These are phyloP conservation scores for Aurelia aurita complex sp. Pacific DNA, from an alignment of 30 jellyfish, hydroid and myxozoan genomes.

Conservation along the genomic window DNA sequence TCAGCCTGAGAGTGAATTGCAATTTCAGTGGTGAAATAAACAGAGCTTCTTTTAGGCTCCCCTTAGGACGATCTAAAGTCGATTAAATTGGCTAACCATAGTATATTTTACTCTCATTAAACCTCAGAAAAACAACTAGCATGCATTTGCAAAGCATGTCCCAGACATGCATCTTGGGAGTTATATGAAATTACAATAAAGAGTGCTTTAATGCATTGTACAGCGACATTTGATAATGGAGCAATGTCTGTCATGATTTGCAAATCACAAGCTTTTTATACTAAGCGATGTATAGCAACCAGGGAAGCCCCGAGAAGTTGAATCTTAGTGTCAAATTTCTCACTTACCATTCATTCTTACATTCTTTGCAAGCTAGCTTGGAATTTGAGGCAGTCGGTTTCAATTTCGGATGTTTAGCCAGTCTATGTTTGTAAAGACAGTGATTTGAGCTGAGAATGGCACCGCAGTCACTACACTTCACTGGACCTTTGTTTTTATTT, in stretches of 20 bases:
- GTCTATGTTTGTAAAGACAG: constrained; percentile 11
- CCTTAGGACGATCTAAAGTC: background rate
- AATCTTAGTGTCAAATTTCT: background rate
- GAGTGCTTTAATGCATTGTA: background rate
- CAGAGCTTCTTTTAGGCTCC: background rate
- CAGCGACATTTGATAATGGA: background rate
- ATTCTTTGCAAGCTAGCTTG: constrained; percentile 9
- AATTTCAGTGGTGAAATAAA: background rate
- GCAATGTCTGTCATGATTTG: background rate
- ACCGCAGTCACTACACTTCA: constrained; percentile 15
- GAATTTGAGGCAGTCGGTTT: background rate
- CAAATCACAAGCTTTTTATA: background rate
- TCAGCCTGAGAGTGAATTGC: background rate
- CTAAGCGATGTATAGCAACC: background rate
- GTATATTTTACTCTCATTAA: background rate
- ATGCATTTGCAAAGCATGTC: background rate
- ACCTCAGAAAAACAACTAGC: background rate
- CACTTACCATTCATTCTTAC: background rate
- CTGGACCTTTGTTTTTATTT: constrained; percentile 1
- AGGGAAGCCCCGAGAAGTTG: background rate
- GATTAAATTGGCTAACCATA: background rate
- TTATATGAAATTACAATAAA: background rate
- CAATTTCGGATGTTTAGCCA: background rate
- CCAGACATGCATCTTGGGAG: constrained; percentile 7
- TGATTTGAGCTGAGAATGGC: constrained; percentile 10